Evolutionary conservation across 2,888 invertebrate species (phyloP), one percentile per base, ranked within the genome.

Genomic region (Leptopilina drosophilae): DNA sequence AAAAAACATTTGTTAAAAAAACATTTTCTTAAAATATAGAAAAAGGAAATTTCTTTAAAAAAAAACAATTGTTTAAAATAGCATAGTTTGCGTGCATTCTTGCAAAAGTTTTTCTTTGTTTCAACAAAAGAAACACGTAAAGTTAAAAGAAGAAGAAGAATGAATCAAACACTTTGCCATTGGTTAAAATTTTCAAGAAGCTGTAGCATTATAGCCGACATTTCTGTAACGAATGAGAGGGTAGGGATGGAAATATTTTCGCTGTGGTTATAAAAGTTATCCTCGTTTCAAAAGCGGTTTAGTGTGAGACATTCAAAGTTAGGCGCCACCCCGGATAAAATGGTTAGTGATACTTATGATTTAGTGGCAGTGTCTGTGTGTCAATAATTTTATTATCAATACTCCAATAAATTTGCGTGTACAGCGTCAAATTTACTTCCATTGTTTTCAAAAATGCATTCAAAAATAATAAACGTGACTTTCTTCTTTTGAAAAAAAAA

Each of bases 191-290:
- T 88, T 87, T 85, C 88, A 84, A 81, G 59, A 85, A 86, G 85
- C 86, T 82, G 86, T 85, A 89, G 87, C 87, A 89, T 89, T 89
- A 89, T 89, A 89, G 89, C 84, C 67, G 85, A 78, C 64, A 53
- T 6, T 53, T 76, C 46, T 56, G 76, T 59, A 33, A 49, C 15
- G 64, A 26, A 64, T 46, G 65, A 7, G 8, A 33, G 65, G 64
- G 75, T 66, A 80, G 81, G 80, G 79, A 80, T 76, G 78, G 82
- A 77, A 81, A 83, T 80, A 84, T 85, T 84, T 81, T 83, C 78
- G 84, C 84, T 83, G 87, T 87, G 87, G 86, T 89, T 90, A 90
- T 90, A 90, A 90, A 89, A 89, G 89, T 89, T 88, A 87, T 89
- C 86, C 87, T 83, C 81, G 79, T 82, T 82, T 81, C 77, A 81